Base-by-base conservation (phyloP, 2,113 vertebrate species). In the Carlito syrichta region DNA sequence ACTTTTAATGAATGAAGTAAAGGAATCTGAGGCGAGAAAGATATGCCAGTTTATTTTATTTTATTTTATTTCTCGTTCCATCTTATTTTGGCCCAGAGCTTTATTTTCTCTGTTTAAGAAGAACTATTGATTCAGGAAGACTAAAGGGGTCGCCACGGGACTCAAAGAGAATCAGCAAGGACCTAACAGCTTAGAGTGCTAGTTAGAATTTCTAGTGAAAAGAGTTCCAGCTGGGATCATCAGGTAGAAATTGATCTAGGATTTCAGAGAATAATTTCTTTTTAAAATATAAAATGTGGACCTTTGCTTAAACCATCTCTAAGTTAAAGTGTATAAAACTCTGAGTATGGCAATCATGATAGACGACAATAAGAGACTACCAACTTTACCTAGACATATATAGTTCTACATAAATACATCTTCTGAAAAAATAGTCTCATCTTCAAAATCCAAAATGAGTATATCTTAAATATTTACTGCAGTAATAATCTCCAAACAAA, bases 81-180 rank as follows among this genome's bases (percentile, higher is more conserved):
- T 82, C 11, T 94, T 91, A 77, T 82, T 97, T 86, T 94, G 69
- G 32, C 56, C 60, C 62, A 12, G 27, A 54, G 74, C n/a, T 68
- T 91, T 96, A 62, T 62, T 94, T 96, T 89, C 60, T 76, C 79
- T 96, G 68, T 30, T 92, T 94, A 96, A 92, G 40, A 95, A 92
- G 63, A 89, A n/a, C 32, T 88, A 88, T 63, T 79, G n/a, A 96
- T 93, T 84, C 66, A 82, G 35, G 32, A 81, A 93, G 32, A 71
- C 16, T 62, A 95, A 91, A 43, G 23, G 35, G 16, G 40, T 68
- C 1, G 0, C 19, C n/a, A 35, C n/a, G 56, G 45, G 77, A 62
- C 52, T n/a, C 56, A 79, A 38, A 11, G 25, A 88, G 32, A 87
- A 69, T 83, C 69, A 86, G 5, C 30, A 73, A 90, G 79, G 40